phyloP scores from a whole-genome alignment of 2,888 invertebrate genomes.

The Polydrusus pterygomalis region DNA sequence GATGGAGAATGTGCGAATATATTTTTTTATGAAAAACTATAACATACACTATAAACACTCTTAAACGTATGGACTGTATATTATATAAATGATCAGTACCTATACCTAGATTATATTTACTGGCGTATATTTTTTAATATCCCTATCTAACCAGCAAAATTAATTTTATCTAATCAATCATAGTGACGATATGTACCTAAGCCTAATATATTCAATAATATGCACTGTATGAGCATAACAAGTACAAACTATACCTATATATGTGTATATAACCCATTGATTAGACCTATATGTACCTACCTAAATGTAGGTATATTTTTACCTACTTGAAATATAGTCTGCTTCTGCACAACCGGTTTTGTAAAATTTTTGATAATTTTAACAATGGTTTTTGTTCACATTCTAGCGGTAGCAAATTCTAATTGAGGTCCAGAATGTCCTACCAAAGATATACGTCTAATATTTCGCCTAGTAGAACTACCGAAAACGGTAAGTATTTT shows the following conservation, averaged over 20 bases:
- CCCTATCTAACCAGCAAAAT: slow-evolving; percentile 3
- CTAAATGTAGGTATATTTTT: not conserved
- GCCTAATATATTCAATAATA: slow-evolving; percentile 12
- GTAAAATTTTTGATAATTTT: not conserved
- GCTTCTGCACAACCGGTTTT: too few species aligned
- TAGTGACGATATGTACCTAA: slow-evolving; percentile 1
- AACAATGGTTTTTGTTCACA: not conserved
- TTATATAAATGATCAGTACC: not conserved
- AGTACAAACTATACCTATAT: not conserved
- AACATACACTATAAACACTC: too few species aligned
- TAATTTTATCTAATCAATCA: slow-evolving; percentile 16
- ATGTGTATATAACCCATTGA: not conserved
- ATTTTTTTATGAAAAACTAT: too few species aligned
- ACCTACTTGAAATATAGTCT: not conserved
- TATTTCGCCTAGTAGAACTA: slow-evolving; percentile 52
- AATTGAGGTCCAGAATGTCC: slow-evolving; percentile 59
- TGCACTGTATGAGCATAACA: not conserved
- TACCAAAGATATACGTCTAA: slow-evolving; percentile 57
- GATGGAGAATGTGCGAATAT: too few species aligned
- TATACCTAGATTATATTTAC: not conserved
- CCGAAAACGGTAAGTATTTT: slow-evolving; percentile 60
- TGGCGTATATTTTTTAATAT: not conserved
- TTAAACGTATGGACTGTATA: not conserved
- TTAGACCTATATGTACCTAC: slow-evolving; percentile 33
- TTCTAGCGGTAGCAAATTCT: slow-evolving; percentile 58